Evolutionary conservation across 2,888 invertebrate genomes (phyloP).

Genomic region (Xanthorhoe designata): DNA sequence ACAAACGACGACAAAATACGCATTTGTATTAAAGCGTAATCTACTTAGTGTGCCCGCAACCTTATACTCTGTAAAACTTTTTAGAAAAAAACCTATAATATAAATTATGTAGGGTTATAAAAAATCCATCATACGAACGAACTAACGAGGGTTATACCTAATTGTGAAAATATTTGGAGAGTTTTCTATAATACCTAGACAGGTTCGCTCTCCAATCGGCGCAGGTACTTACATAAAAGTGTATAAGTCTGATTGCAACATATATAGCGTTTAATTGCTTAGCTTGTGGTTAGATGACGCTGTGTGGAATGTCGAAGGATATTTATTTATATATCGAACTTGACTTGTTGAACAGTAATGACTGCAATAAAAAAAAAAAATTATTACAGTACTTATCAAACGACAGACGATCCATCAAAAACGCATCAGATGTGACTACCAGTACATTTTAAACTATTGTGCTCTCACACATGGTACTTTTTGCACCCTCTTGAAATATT

Average conservation of each 20-base stretch:
- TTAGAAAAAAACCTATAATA: slow-evolving; percentile 3
- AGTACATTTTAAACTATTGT: slow-evolving; percentile 71
- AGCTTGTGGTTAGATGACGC: too few species aligned
- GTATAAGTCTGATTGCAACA: too few species aligned
- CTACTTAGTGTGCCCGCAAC: slow-evolving; percentile 63
- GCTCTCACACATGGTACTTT: slow-evolving; percentile 79
- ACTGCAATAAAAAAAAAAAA: not conserved
- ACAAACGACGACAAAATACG: slow-evolving; percentile 72
- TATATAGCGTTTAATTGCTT: too few species aligned
- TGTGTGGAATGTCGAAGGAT: too few species aligned
- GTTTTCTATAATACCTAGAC: not conserved
- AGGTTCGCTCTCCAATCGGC: too few species aligned
- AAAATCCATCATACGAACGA: too few species aligned
- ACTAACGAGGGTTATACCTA: not conserved
- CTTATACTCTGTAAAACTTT: slow-evolving; percentile 44
- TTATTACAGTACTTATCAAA: not conserved
- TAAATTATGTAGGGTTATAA: too few species aligned
- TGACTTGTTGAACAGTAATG: not conserved
- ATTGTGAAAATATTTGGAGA: not conserved
- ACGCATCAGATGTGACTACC: slow-evolving; percentile 58
- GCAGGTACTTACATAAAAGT: too few species aligned
- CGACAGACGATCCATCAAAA: slow-evolving; percentile 65
- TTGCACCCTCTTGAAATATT: slow-evolving; percentile 80
- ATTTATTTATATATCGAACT: too few species aligned
- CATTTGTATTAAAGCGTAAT: slow-evolving; percentile 71